Percentiles rank a stretch among this genome's conserved stretches.
Conservation (phyloP, 2,113 vertebrate genomes). For the Calidris pugnax region DNA sequence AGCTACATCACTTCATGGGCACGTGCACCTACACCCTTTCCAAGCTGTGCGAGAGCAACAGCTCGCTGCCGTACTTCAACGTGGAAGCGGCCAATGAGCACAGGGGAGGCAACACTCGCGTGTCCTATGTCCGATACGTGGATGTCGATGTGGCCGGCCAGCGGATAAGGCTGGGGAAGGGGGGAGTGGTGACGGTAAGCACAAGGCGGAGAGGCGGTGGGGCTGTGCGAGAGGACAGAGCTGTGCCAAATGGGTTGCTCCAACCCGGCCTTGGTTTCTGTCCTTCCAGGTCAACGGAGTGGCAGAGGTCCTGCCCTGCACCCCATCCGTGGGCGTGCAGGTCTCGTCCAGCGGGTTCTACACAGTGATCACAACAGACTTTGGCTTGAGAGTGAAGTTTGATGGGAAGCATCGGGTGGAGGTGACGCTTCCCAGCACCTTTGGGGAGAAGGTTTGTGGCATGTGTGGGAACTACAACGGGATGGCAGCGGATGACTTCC, state of each 20-base stretch:
- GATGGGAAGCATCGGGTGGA: conserved; percentile 64
- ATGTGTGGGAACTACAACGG: conserved; percentile 72
- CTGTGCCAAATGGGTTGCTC: not conserved
- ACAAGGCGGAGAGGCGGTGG: not conserved
- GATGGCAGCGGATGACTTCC: conserved; percentile 59
- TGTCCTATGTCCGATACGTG: conserved; percentile 47
- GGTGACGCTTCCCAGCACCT: conserved; percentile 36
- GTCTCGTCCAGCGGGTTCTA: conserved; percentile 50
- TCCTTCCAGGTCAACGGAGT: conserved; percentile 54
- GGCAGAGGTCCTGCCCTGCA: conserved; percentile 44
- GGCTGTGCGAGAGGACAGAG: too few relatives aligned
- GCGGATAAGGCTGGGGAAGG: conserved; percentile 57
- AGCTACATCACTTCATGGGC: conserved; percentile 53
- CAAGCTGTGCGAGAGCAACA: conserved; percentile 2
- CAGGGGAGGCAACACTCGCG: conserved; percentile 1
- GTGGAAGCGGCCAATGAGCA: conserved; percentile 58
- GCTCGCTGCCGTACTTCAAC: conserved; percentile 33
- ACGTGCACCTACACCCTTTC: conserved; percentile 48
- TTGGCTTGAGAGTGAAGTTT: conserved; percentile 66
- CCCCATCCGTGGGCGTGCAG: not conserved
- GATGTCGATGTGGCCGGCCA: conserved; percentile 23
- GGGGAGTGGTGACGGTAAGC: conserved; percentile 40
- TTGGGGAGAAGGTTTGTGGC: conserved; percentile 64
- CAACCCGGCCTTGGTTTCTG: not conserved
- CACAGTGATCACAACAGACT: conserved; percentile 49